phyloP scores from a whole-genome alignment of 92 coral and sea anemone genomes.

The Porites evermanni region DNA sequence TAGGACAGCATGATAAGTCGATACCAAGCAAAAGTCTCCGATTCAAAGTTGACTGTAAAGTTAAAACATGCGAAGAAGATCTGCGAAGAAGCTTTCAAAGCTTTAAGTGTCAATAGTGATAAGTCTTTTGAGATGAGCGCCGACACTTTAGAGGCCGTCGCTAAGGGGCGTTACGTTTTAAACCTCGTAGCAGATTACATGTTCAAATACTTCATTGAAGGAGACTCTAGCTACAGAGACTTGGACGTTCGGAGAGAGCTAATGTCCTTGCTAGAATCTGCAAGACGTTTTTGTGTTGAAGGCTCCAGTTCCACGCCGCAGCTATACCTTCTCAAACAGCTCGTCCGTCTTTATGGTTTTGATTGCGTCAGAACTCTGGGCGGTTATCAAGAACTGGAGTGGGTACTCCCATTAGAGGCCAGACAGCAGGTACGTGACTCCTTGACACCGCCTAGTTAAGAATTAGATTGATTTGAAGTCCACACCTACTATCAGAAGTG shows the following conservation, averaged over 20 bases:
- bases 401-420: constrained; percentile 69
- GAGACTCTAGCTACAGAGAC: constrained; percentile 12
- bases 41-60: constrained; percentile 22
- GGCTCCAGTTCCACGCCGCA: constrained; percentile 37
- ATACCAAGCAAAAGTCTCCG: constrained; percentile 31
- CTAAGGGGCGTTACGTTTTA: constrained; percentile 50
- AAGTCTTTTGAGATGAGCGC: constrained; percentile 12
- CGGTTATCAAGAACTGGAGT: constrained; percentile 50
- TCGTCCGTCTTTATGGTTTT: constrained; percentile 73
- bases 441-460: neutral
- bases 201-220: constrained; percentile 18
- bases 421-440: constrained; percentile 22
- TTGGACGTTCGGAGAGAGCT: constrained; percentile 19
- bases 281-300: constrained; percentile 45
- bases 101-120: neutral
- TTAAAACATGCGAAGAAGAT: constrained; percentile 20
- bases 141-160: constrained; percentile 47
- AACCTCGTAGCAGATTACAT: constrained; percentile 46
- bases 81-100: constrained; percentile 36
- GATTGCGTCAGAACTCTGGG: constrained; percentile 63
- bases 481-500: too few relatives aligned
- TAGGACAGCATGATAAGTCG: constrained; percentile 48
- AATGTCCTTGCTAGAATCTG: constrained; percentile 33
- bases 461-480: too few relatives aligned
- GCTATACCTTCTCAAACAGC: constrained; percentile 69